A percentile compares a stretch with the other conserved stretches of the same genome.
phyloP scores from a whole-genome alignment of 2,888 invertebrate genomes.

The Incurvaria masculella region DNA sequence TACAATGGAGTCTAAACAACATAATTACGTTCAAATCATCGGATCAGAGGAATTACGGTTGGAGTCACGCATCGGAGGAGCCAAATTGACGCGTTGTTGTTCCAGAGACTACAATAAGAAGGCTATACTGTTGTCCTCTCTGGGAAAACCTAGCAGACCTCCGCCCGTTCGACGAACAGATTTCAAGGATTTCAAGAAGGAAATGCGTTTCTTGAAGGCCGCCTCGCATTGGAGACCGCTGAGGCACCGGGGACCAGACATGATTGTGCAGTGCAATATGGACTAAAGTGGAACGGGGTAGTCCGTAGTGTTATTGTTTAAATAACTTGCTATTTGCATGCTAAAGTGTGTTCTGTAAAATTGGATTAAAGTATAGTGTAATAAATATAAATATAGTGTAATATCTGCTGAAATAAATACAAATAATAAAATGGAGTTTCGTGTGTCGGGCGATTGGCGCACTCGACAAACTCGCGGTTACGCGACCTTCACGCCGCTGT shows the following conservation, averaged over 20 bases:
- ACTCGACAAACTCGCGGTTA: slow-evolving; percentile 19
- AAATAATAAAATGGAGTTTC: slow-evolving; percentile 14
- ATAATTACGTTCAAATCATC: slow-evolving; percentile 29
- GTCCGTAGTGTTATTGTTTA: too few relatives aligned
- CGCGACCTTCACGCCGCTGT: slow-evolving; percentile 27
- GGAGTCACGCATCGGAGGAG: neutral
- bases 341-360: too few relatives aligned
- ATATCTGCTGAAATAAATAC: neutral
- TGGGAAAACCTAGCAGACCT: neutral
- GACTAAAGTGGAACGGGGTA: too few relatives aligned
- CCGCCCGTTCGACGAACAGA: slow-evolving; percentile 21
- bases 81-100: neutral
- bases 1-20: slow-evolving; percentile 46
- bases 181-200: slow-evolving; percentile 28
- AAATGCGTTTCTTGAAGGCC: slow-evolving; percentile 6
- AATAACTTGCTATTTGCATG: too few relatives aligned
- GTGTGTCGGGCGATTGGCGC: slow-evolving; percentile 27
- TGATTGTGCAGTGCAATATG: neutral
- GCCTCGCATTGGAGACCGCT: neutral
- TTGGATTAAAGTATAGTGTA: neutral
- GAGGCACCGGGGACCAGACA: neutral
- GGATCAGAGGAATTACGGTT: slow-evolving; percentile 30
- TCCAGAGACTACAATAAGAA: neutral
- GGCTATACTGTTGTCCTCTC: neutral
- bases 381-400: neutral